Percentiles rank a stretch among this genome's conserved stretches.
These are phyloP conservation scores for Synergus laeviventris DNA, from an alignment of 2,888 invertebrate genomes.

Conservation along the genomic window DNA sequence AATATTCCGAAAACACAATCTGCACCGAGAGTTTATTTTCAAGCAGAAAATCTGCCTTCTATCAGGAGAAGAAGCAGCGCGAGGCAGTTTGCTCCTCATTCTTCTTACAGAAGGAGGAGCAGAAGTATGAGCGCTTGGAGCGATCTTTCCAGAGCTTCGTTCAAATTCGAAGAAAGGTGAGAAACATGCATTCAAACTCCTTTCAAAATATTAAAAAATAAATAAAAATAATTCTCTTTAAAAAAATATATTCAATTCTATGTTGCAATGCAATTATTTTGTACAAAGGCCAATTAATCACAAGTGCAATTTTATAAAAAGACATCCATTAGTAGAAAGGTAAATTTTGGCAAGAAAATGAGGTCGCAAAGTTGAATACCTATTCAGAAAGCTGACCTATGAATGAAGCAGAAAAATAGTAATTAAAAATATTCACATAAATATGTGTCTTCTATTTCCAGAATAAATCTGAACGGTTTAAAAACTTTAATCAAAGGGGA, in stretches of 20 bases:
- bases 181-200: conserved; percentile 31
- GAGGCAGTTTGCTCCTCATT: conserved; percentile 61
- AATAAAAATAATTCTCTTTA: too few species aligned
- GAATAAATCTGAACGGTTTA: background rate
- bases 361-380: background rate
- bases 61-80: conserved; percentile 71
- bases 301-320: background rate
- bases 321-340: background rate
- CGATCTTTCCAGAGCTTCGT: conserved; percentile 89
- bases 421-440: background rate
- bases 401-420: background rate
- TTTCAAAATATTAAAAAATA: too few species aligned
- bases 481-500: background rate
- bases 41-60: conserved; percentile 70
- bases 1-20: conserved; percentile 62
- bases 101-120: conserved; percentile 67
- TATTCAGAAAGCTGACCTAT: background rate
- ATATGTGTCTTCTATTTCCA: background rate
- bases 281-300: background rate
- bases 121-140: conserved; percentile 92
- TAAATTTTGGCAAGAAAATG: background rate
- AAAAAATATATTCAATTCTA: conserved; percentile 31
- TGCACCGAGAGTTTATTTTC: conserved; percentile 81
- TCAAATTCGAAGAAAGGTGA: conserved; percentile 87
- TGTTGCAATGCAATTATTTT: conserved; percentile 33